phyloP scores from a whole-genome alignment of 2,113 vertebrate species.

The Crotalus tigris region DNA sequence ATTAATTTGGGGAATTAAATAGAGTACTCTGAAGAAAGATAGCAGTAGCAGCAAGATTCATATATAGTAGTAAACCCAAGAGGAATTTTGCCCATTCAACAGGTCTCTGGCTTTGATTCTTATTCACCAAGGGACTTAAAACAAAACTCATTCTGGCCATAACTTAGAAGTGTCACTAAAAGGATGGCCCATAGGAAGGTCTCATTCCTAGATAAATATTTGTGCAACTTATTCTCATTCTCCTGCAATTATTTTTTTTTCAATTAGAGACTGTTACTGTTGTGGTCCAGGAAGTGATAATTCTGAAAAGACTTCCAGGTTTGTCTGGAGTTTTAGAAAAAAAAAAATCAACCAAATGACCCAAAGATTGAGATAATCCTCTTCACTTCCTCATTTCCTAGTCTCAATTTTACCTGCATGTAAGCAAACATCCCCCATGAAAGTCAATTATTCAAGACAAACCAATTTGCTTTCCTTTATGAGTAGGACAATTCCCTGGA shows the following conservation, averaged over 20 bases:
- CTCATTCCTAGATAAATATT: not conserved
- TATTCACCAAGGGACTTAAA: too few relatives aligned
- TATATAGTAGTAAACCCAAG: not conserved
- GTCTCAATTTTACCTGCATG: not conserved
- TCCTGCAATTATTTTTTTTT: not conserved
- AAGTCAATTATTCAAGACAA: not conserved
- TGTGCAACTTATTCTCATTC: not conserved
- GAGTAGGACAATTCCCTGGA: not conserved
- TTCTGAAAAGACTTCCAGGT: not conserved
- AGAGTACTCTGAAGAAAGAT: not conserved
- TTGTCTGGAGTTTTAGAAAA: too few relatives aligned
- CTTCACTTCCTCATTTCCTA: not conserved
- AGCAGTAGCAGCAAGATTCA: not conserved
- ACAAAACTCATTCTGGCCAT: too few relatives aligned
- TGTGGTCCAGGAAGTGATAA: not conserved
- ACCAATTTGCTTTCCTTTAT: not conserved
- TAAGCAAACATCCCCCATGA: not conserved
- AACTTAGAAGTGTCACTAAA: not conserved
- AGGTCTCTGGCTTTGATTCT: not conserved
- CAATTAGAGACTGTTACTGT: not conserved
- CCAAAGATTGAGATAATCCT: not conserved
- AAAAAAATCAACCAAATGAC: not conserved
- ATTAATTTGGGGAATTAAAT: not conserved
- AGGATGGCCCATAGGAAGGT: not conserved
- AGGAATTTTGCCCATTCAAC: not conserved